Evolutionary conservation across 1,140 invertebrate species (phyloP), one percentile per base, ranked within the genome.

Genomic region (Tenebrio molitor): DNA sequence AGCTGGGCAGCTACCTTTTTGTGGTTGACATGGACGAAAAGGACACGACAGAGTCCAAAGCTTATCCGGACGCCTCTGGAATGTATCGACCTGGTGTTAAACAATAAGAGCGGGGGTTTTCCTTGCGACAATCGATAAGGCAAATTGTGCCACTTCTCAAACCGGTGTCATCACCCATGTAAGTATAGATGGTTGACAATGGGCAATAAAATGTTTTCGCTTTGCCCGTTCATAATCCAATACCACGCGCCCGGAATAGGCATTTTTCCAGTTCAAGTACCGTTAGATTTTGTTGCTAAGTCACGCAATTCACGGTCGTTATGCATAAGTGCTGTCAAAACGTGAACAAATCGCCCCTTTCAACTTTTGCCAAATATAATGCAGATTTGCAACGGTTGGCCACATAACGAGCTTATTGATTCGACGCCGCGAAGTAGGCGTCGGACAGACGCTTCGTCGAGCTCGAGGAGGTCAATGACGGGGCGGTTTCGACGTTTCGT

Each of bases 211-310:
- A n/a, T n/a, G n/a, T n/a, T n/a, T n/a, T n/a, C n/a, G n/a, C n/a
- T n/a, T n/a, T n/a, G n/a, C n/a, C n/a, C n/a, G n/a, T n/a, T n/a
- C n/a, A n/a, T n/a, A n/a, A n/a, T n/a, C n/a, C n/a, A n/a, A n/a
- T n/a, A n/a, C n/a, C n/a, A n/a, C n/a, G n/a, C n/a, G n/a, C n/a
- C n/a, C n/a, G n/a, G n/a, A n/a, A n/a, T n/a, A n/a, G 44, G 21
- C 4, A 19, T 50, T 17, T 50, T 50, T 21, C 16, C 4, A 23
- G 0, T 29, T 8, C n/a, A n/a, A 42, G 17, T 42, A 42, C 44
- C 44, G 44, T 50, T 50, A 50, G 16, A 50, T 50, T 50, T 50
- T 21, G 44, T 17, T 17, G 44, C 44, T n/a, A 10, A 50, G 44
- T 50, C 44, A 50, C 17, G 44, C 44, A n/a, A 50, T 23, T 21